Evolutionary conservation across 2,797 vertebrate genomes (phyloP), one percentile per base, ranked within the genome.

Genomic region (Halcyon leucocephala): DNA sequence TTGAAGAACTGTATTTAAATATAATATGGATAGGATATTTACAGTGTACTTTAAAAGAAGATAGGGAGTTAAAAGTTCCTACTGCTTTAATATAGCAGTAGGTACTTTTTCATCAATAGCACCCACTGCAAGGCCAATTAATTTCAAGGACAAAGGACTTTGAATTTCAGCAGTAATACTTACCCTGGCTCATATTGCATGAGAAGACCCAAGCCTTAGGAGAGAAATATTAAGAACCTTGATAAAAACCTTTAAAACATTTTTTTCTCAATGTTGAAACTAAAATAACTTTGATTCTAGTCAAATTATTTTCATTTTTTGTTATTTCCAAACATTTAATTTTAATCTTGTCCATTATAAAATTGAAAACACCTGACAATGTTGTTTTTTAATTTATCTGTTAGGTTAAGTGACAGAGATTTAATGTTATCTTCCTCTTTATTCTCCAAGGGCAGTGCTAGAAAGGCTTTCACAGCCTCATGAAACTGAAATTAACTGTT

Each of bases 61-160:
- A 81, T 24, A 46, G 17, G 25, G 12, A 57, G 4, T 22, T 72
- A 62, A 57, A 57, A 57, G 26, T 52, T 84, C 6, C 39, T 80
- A 25, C 41, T 83, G 29, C 8, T 39, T 73, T 64, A 73, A 52
- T 39, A 42, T 6, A 78, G 20, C 16, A 61, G 14, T 7, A 58
- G 9, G 8, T 48, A 46, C 8, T 14, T 66, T 71, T 69, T 1
- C 0, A 29, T 48, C 4, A 2, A 21, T 37, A 54, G n/a, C 4
- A 0, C 12, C 28, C 4, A 21, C 41, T 72, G 9, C n/a, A 66
- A 84, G n/a, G 26, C 12, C 22, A 55, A 39, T 48, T 14, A 46
- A 48, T 48, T 72, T 67, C 54, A 64, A 67, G 28, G 25, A 10
- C 39, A 61, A 76, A 80, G 10, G 22, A 42, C 49, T 72, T 52